Percentiles rank a stretch among this genome's conserved stretches.
Conservation (phyloP, 2,888 invertebrate genomes). For the Acleris sparsana region DNA sequence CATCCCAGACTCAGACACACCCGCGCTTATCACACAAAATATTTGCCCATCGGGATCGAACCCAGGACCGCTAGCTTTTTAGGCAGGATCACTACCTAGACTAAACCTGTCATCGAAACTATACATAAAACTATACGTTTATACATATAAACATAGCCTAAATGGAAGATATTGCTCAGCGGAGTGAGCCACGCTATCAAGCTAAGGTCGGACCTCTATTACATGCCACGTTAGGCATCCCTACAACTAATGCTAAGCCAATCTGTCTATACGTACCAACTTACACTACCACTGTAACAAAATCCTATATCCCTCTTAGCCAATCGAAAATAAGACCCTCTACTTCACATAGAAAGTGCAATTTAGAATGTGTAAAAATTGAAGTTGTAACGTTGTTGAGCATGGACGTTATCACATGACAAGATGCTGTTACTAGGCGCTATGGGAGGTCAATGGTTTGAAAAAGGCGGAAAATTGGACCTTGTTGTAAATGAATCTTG, state of each 20-base stretch:
- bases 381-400: background rate
- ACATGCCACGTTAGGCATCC: conserved; percentile 44
- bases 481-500: background rate
- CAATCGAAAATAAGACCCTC: background rate
- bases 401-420: conserved; percentile 9
- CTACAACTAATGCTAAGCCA: conserved; percentile 24
- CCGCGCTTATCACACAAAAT: too few relatives aligned
- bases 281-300: conserved; percentile 4
- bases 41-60: too few relatives aligned
- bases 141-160: conserved; percentile 6
- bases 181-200: conserved; percentile 29
- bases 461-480: conserved; percentile 26
- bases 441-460: conserved; percentile 23
- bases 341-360: background rate
- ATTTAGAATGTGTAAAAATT: background rate
- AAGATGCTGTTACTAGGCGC: conserved; percentile 8
- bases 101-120: too few relatives aligned
- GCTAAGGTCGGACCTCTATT: conserved; percentile 40
- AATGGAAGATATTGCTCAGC: conserved; percentile 24
- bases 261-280: conserved; percentile 21
- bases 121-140: background rate
- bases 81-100: too few relatives aligned
- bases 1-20: too few relatives aligned
- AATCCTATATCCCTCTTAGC: background rate
- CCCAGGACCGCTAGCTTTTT: too few relatives aligned